These are phyloP conservation scores for Addax nasomaculatus DNA, from an alignment of 2,113 vertebrate species.

Conservation along the genomic window DNA sequence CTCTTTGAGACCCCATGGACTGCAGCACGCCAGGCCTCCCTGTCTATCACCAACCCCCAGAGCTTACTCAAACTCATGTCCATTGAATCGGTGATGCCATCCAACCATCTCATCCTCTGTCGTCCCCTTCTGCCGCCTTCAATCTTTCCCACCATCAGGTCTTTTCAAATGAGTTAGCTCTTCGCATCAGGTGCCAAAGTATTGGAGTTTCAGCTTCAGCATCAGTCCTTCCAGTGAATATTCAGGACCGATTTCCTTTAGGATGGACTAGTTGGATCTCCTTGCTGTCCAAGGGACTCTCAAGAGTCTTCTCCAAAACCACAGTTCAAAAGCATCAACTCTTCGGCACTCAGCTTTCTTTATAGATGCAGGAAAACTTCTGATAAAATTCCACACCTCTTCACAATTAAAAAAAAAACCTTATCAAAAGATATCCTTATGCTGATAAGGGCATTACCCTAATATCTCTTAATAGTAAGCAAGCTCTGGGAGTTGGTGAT, in stretches of 20 bases:
- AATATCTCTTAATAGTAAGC: not conserved
- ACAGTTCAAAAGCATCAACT: not conserved
- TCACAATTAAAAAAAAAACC: not conserved
- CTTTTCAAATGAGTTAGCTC: not conserved
- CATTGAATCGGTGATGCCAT: not conserved
- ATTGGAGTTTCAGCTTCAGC: not conserved
- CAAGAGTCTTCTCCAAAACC: not conserved
- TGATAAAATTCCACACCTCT: not conserved
- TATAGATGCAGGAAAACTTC: not conserved
- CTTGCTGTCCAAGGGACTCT: not conserved
- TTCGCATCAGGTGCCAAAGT: not conserved
- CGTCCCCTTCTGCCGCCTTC: not conserved
- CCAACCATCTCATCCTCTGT: not conserved
- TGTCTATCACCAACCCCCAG: not conserved
- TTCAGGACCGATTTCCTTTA: not conserved
- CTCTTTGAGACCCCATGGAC: not conserved
- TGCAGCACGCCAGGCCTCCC: not conserved
- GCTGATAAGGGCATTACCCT: slow-evolving; percentile 3
- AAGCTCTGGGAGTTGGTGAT: not conserved
- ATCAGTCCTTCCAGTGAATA: not conserved
- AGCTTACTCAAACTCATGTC: not conserved
- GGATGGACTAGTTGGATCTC: not conserved
- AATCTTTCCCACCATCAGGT: not conserved
- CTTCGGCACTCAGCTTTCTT: not conserved
- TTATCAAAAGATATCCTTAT: slow-evolving; percentile 10